These are phyloP conservation scores for Elaphurus davidianus DNA, from an alignment of 2,113 vertebrate species.

Conservation along the genomic window DNA sequence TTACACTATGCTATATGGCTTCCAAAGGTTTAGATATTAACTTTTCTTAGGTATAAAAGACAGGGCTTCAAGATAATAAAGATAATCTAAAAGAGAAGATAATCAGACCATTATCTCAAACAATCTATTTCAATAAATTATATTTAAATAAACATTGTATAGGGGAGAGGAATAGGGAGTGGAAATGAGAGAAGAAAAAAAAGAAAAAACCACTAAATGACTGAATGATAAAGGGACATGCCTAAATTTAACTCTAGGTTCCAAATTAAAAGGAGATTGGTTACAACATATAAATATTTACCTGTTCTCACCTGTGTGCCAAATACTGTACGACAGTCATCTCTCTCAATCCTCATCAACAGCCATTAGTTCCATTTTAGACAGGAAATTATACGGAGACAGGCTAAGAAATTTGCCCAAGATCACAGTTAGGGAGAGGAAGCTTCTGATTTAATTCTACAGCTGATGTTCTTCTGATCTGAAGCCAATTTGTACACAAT, in stretches of 20 bases:
- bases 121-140: not conserved
- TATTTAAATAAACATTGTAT: not conserved
- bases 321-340: not conserved
- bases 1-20: not conserved
- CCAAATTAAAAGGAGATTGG: not conserved
- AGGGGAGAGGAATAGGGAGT: not conserved
- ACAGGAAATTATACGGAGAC: not conserved
- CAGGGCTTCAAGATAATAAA: not conserved
- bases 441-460: not conserved
- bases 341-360: not conserved
- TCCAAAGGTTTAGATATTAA: not conserved
- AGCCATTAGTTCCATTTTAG: not conserved
- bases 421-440: not conserved
- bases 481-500: not conserved
- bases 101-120: not conserved
- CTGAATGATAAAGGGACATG: not conserved
- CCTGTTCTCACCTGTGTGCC: not conserved
- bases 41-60: not conserved
- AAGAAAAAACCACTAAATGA: not conserved
- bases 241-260: not conserved
- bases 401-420: not conserved
- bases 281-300: not conserved
- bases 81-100: not conserved
- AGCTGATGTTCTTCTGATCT: not conserved
- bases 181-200: not conserved